Percentiles rank a stretch among this genome's conserved stretches.
Conservation (phyloP, 2,113 vertebrate species). For the Triplophysa siluroides region DNA sequence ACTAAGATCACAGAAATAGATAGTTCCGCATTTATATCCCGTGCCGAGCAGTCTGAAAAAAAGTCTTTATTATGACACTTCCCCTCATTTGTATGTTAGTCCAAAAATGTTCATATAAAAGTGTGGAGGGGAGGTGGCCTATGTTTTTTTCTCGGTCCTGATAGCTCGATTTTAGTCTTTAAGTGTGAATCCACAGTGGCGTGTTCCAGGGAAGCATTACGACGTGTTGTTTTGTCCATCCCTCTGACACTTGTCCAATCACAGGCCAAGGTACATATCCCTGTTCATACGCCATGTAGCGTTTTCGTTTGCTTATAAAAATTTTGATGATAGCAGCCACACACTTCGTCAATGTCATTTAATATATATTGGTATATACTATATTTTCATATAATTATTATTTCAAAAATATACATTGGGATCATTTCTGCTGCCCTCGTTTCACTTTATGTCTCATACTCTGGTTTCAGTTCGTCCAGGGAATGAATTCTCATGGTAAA, state of each 20-base stretch:
- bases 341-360: conserved; percentile 60
- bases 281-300: conserved; percentile 58
- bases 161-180: background rate
- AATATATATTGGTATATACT: conserved; percentile 41
- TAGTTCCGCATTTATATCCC: conserved; percentile 33
- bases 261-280: conserved; percentile 42
- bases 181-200: conserved; percentile 58
- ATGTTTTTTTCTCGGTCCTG: conserved; percentile 6
- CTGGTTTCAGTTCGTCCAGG: conserved; percentile 71
- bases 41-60: background rate
- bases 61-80: background rate
- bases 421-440: conserved; percentile 38
- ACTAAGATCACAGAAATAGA: conserved; percentile 51
- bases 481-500: conserved; percentile 85
- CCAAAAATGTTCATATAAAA: conserved; percentile 12
- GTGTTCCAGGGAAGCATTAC: conserved; percentile 65
- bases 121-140: background rate
- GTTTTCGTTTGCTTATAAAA: conserved; percentile 61
- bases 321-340: conserved; percentile 69
- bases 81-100: background rate
- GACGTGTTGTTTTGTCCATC: conserved; percentile 39
- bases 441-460: background rate
- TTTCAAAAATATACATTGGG: conserved; percentile 58
- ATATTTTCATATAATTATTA: conserved; percentile 55
- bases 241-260: conserved; percentile 23